Evolutionary conservation across 2,113 vertebrate species (phyloP).

Genomic region (Lanius collurio): DNA sequence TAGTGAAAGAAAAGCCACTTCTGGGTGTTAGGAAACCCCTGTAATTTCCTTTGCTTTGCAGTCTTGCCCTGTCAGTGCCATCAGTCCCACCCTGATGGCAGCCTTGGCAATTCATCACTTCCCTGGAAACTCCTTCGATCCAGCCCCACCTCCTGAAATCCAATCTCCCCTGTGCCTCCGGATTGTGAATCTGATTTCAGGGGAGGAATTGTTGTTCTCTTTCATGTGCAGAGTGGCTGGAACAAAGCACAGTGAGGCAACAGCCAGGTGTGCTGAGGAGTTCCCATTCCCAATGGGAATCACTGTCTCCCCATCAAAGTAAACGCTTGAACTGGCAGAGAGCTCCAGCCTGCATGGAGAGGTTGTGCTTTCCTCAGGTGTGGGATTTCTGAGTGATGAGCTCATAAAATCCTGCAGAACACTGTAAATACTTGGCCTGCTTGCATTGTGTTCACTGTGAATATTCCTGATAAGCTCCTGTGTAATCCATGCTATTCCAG

Average conservation of each 20-base stretch:
- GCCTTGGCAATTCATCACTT: not conserved
- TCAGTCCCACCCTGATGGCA: not conserved
- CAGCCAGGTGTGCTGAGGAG: not conserved
- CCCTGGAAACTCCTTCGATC: not conserved
- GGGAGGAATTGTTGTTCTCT: not conserved
- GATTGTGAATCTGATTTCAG: not conserved
- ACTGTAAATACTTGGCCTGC: not conserved
- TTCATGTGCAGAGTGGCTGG: not conserved
- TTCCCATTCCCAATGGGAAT: not conserved
- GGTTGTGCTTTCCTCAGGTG: not conserved
- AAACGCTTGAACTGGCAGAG: too few relatives aligned
- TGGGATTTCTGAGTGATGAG: not conserved
- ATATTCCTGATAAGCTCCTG: not conserved
- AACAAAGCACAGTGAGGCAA: not conserved
- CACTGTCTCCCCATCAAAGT: not conserved
- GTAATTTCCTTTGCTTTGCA: not conserved
- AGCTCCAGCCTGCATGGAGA: not conserved
- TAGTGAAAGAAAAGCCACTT: not conserved
- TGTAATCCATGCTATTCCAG: not conserved
- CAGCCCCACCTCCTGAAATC: not conserved
- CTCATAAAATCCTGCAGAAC: not conserved
- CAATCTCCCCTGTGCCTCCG: not conserved
- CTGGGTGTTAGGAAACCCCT: not conserved
- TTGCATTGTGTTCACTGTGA: not conserved
- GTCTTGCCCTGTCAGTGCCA: not conserved